These are phyloP conservation scores for Anolis carolinensis DNA, from an alignment of 2,113 vertebrate species.

Conservation along the genomic window DNA sequence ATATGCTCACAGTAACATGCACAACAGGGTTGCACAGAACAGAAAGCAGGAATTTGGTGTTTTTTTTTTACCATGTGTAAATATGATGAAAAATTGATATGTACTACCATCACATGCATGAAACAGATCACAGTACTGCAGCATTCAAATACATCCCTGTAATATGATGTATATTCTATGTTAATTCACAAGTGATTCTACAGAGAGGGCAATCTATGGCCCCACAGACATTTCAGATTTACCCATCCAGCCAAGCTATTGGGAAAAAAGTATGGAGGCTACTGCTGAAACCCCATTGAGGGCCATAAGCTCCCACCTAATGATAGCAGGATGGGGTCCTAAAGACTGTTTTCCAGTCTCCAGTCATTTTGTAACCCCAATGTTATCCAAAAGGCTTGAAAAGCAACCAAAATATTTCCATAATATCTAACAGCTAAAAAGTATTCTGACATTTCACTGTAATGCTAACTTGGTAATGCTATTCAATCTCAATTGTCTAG, in stretches of 20 bases:
- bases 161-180: no score
- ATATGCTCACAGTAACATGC: neutral
- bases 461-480: constrained; percentile 16
- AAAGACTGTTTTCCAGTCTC: neutral
- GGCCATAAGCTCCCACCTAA: neutral
- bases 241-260: no score
- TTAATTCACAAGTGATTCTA: neutral
- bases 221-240: no score
- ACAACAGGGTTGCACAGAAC: neutral
- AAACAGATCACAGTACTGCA: neutral
- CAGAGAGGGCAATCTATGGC: no score
- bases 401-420: constrained; percentile 22
- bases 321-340: neutral
- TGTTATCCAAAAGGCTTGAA: constrained; percentile 29
- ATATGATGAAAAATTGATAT: neutral
- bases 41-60: neutral
- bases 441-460: neutral
- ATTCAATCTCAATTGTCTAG: constrained; percentile 32
- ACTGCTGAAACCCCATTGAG: no score
- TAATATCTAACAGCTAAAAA: neutral
- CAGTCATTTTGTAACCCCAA: neutral
- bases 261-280: no score
- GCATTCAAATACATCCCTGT: neutral
- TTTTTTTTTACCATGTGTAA: neutral
- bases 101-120: neutral